phyloP scores from a whole-genome alignment of 2,888 invertebrate species.

The Didymodactylos carnosus region DNA sequence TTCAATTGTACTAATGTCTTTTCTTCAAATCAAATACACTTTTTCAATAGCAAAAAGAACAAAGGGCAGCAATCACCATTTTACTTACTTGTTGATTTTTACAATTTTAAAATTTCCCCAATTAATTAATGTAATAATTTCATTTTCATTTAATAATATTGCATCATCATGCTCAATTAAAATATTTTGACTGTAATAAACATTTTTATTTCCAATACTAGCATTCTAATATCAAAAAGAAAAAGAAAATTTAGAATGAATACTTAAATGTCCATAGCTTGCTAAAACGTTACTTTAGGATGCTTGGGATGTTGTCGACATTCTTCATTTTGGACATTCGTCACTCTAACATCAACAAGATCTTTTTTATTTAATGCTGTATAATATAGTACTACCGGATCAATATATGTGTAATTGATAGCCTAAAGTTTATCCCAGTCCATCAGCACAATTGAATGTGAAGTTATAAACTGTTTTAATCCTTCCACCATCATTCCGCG shows the following conservation, averaged over 20 bases:
- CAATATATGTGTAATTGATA: constrained; percentile 93
- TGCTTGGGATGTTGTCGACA: constrained; percentile 54
- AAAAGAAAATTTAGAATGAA: no score
- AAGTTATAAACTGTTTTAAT: constrained; percentile 79
- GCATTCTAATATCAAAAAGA: no score
- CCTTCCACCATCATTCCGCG: constrained; percentile 94
- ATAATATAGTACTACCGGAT: constrained; percentile 78
- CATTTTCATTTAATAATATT: constrained; percentile 56
- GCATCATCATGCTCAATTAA: constrained; percentile 76
- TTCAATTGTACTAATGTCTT: constrained; percentile 20
- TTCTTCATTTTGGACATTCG: constrained; percentile 42
- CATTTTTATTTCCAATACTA: constrained; percentile 50
- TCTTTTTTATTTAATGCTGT: constrained; percentile 51
- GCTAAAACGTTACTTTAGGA: no score
- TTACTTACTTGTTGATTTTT: constrained; percentile 45
- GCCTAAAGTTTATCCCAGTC: constrained; percentile 99
- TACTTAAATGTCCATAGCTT: no score
- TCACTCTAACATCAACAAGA: constrained; percentile 47
- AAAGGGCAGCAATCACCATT: no score
- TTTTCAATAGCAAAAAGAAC: no score
- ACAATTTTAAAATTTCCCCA: constrained; percentile 82
- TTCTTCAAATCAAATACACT: constrained; percentile 19
- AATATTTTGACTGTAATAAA: constrained; percentile 54
- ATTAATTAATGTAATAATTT: constrained; percentile 87
- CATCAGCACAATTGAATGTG: constrained; percentile 93